Evolutionary conservation across 2,113 vertebrate species (phyloP), one percentile per base, ranked within the genome.

Genomic region (Neogobius melanostomus): DNA sequence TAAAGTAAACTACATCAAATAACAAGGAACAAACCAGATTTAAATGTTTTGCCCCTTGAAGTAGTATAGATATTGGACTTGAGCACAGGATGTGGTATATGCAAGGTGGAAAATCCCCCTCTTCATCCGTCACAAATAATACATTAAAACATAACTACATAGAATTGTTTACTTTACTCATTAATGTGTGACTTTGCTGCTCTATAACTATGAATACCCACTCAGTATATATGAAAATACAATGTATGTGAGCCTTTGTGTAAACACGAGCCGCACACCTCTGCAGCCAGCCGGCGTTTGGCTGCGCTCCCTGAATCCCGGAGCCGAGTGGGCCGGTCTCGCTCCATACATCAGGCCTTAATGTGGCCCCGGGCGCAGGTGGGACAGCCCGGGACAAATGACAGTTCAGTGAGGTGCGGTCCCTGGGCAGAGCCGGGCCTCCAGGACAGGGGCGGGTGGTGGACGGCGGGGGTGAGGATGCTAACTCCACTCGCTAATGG

Each of bases 281-380:
- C 15, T 42, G 7, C 9, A 3, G 43, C 42, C 57, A 16, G 0
- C 62, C 8, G 36, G 43, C 12, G 54, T 43, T 70, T n/a, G 15
- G 43, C 67, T 62, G 68, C 28, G 60, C 65, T 43, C 1, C 75
- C 57, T 74, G 61, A 70, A 70, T 75, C 70, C 64, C 64, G 52
- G 69, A 73, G 71, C 72, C 63, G 66, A 82, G 71, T 16, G 21
- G 69, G 21, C 82, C 57, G 66, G 65, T 6, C 70, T 71, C 12
- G 51, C 72, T 74, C 82, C 87, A 82, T 88, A 88, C 72, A 92
- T 90, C 85, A 91, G 82, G 79, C 80, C 87, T 88, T 87, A 85
- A 88, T 70, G 79, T 73, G 82, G 85, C 90, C 83, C 0, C 64
- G 47, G 56, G 89, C 43, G 28, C 72, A 69, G 75, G 50, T 12